phyloP scores from a whole-genome alignment of 2,113 vertebrate species.

The Alces alces region DNA sequence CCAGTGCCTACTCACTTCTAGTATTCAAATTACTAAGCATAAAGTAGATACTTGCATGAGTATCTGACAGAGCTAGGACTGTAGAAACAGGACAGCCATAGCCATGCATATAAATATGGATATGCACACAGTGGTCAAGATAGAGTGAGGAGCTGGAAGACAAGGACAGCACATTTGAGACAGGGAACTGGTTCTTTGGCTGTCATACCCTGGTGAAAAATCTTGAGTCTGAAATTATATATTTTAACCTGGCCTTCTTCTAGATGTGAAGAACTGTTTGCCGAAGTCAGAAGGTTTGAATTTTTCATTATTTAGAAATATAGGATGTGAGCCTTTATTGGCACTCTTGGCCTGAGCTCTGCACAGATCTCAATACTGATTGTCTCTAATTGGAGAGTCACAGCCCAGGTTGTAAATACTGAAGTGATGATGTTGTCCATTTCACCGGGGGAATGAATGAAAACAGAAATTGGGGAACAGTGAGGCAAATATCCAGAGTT shows the following conservation, averaged over 20 bases:
- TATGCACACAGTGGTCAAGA: neutral
- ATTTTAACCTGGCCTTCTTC: neutral
- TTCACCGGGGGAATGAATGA: neutral
- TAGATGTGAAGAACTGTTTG: neutral
- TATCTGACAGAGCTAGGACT: neutral
- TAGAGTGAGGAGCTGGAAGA: neutral
- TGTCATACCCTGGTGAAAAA: neutral
- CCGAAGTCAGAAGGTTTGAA: neutral
- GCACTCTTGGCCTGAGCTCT: neutral
- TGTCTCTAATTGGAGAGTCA: neutral
- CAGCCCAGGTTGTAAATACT: neutral
- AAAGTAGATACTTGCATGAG: neutral
- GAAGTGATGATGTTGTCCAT: neutral
- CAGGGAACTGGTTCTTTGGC: fast-evolving
- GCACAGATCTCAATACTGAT: neutral
- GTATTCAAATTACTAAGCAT: neutral
- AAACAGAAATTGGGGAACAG: neutral
- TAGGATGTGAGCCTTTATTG: neutral
- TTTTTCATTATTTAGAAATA: neutral
- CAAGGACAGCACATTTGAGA: neutral
- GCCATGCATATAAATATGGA: fast-evolving
- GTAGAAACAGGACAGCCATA: neutral
- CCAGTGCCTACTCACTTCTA: neutral
- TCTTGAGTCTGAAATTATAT: neutral
- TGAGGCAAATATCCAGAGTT: neutral